Conservation (phyloP, 2,113 vertebrate genomes). For the Ia io region DNA sequence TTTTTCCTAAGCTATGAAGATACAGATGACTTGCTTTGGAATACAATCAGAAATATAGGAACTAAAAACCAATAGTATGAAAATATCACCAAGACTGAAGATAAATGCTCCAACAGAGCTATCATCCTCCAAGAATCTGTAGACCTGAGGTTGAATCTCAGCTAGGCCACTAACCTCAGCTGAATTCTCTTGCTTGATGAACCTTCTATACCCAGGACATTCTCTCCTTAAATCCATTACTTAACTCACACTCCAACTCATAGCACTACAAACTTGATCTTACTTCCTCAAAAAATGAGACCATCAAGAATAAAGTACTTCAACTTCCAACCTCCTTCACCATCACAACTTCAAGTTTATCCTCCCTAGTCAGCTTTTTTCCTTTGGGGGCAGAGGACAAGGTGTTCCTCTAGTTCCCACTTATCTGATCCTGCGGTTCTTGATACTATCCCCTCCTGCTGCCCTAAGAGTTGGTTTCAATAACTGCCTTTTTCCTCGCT, state of each 20-base stretch:
- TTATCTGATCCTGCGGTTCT: background rate
- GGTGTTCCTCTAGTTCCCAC: background rate
- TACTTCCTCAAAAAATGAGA: background rate
- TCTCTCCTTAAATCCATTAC: background rate
- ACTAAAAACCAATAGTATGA: background rate
- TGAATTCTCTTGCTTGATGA: background rate
- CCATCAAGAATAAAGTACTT: background rate
- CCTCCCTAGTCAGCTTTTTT: background rate
- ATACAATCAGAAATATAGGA: background rate
- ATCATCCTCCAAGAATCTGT: background rate
- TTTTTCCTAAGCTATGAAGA: background rate
- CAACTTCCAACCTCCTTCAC: background rate
- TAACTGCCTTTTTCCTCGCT: background rate
- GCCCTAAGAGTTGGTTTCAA: background rate
- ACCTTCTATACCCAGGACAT: background rate
- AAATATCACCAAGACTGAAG: background rate
- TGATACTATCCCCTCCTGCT: background rate
- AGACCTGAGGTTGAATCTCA: background rate
- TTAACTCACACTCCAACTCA: background rate
- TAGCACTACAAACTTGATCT: background rate
- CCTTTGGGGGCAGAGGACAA: background rate
- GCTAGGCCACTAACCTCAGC: background rate
- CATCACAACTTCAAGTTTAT: background rate
- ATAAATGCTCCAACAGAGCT: background rate
- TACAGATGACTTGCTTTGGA: constrained; percentile 21